Base-by-base conservation (phyloP, 53 echinoderm and acorn worm genomes). In the Paracentrotus lividus region DNA sequence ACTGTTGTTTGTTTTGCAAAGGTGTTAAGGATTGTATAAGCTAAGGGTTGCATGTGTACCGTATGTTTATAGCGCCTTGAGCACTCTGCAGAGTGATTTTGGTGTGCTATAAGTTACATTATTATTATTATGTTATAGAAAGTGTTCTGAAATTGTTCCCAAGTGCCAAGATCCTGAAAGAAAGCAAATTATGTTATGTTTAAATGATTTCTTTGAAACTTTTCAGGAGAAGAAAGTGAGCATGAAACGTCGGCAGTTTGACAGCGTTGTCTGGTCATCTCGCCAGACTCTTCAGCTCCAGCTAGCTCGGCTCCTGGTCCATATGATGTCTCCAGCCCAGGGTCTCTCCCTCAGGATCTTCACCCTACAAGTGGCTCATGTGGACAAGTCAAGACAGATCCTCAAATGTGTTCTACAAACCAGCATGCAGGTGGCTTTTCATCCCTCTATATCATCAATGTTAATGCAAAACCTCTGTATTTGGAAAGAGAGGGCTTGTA, bases 301-400 rank as follows among this genome's bases (percentile, higher is more conserved):
- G 76, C 96, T 99, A 16, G 96, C 94, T 53, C 96, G 96, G 9
- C 94, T 99, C 53, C 77, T 99, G 88, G 95, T 97, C 42, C 99
- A 99, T 89, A 96, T 99, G 97, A 96, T 97, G 96, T 97, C 96
- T 36, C 99, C 99, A 29, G 86, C 93, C 49, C 99, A 99, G 66
- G 85, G 86, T 40, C 90, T 96, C 2, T 0, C 93, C 12, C 65
- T 96, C 43, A 88, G 97, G 86, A 93, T 95, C 51, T 96, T 95
- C 75, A 92, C 96, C 33, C 92, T 96, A 36, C 96, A 96, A 76
- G 93, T 99, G 38, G 99, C 96, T 24, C 93, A 94, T 54, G 88
- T 95, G n/a, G 95, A 95, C 43, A 96, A 93, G 87, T 94, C 96
- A 33, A 96, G 93, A 27, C 95, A 94, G 55, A 94, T 99, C 40